These are phyloP conservation scores for Mactromeris polynyma DNA, from an alignment of 2,888 invertebrate species.

Conservation along the genomic window DNA sequence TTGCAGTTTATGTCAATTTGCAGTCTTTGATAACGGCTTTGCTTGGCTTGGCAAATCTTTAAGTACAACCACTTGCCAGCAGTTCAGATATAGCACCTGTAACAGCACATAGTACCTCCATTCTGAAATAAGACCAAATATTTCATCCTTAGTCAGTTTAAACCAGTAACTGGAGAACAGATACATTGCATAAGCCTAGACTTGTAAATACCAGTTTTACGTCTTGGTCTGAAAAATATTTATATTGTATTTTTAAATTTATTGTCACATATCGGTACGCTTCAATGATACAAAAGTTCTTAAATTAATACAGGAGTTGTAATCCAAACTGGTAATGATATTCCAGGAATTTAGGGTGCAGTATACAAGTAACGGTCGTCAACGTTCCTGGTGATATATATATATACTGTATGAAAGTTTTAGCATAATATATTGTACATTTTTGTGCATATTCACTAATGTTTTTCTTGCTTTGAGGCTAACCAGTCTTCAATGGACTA, in stretches of 20 bases:
- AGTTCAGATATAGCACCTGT: background rate
- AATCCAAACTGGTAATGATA: too few species aligned
- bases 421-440: constrained; percentile 40
- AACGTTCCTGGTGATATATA: background rate
- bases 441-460: constrained; percentile 44
- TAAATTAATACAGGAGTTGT: too few species aligned
- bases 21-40: background rate
- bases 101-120: background rate
- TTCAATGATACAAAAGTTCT: background rate
- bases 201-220: too few species aligned
- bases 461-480: constrained; percentile 36
- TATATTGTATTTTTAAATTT: background rate
- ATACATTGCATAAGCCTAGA: too few species aligned
- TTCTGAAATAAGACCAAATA: too few species aligned
- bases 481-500: constrained; percentile 44
- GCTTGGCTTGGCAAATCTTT: background rate
- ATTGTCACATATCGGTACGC: background rate
- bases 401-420: background rate
- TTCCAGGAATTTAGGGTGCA: background rate
- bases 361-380: background rate
- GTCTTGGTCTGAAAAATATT: background rate
- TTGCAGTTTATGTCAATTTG: background rate
- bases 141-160: too few species aligned
- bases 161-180: too few species aligned
- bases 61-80: background rate